Evolutionary conservation across 2,888 invertebrate species (phyloP).

Genomic region (Holacanthella duospinosa): DNA sequence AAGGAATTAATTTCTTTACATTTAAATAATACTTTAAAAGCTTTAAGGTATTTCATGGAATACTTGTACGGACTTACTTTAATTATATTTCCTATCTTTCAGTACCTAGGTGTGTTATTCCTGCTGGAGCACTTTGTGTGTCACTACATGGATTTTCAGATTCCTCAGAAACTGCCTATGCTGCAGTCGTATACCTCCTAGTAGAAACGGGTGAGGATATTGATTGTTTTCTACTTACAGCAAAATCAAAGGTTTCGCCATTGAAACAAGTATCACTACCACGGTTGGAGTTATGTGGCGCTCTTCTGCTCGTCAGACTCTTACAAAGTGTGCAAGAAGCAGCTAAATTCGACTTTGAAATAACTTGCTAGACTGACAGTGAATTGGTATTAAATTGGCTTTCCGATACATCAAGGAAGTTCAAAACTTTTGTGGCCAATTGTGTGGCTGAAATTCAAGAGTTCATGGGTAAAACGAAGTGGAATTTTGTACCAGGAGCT

Average conservation of each 20-base stretch:
- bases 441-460: constrained; percentile 22
- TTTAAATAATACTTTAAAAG: too few relatives aligned
- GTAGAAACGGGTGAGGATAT: not conserved
- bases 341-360: too few relatives aligned
- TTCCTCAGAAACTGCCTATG: not conserved
- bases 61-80: too few relatives aligned
- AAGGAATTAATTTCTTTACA: too few relatives aligned
- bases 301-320: not conserved
- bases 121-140: not conserved
- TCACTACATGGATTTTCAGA: not conserved
- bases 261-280: not conserved
- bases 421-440: constrained; percentile 30
- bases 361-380: constrained; percentile 19
- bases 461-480: not conserved
- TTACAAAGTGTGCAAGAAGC: too few relatives aligned
- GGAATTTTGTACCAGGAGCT: constrained; percentile 10
- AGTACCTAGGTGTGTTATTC: not conserved
- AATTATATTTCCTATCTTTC: too few relatives aligned
- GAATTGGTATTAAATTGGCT: constrained; percentile 23
- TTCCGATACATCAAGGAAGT: constrained; percentile 8
- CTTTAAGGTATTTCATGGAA: too few relatives aligned
- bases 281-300: not conserved
- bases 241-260: not conserved
- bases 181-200: not conserved
- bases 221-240: not conserved